A percentile compares a stretch with the other conserved stretches of the same genome.
Conservation (phyloP, 2,888 invertebrate species). For the Drosophila flavopinicola region DNA sequence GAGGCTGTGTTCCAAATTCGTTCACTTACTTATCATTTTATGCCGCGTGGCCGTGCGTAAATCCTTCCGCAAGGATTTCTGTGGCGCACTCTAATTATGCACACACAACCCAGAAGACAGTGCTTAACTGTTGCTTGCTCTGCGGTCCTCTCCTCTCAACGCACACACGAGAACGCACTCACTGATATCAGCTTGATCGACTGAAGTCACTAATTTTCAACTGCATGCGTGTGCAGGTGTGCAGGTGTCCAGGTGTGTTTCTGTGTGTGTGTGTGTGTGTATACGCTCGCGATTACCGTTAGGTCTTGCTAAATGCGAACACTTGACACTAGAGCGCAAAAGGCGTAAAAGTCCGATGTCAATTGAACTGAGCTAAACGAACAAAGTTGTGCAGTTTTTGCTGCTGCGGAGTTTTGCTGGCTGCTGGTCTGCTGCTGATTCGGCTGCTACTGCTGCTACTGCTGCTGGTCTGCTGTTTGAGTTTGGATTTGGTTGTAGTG, state of each 20-base stretch:
- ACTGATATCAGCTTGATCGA: constrained; percentile 10
- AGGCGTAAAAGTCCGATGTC: not conserved
- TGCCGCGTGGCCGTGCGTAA: constrained; percentile 71
- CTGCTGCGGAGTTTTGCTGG: constrained; percentile 6
- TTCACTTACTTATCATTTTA: constrained; percentile 79
- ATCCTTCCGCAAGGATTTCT: constrained; percentile 69
- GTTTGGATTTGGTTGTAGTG: constrained; percentile 13
- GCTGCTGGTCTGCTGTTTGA: constrained; percentile 14
- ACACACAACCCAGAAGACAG: constrained; percentile 24
- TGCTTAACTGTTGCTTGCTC: constrained; percentile 36
- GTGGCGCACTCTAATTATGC: constrained; percentile 48
- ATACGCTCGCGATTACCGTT: not conserved
- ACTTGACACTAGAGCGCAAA: constrained; percentile 12
- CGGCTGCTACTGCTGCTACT: not conserved
- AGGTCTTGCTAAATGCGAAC: constrained; percentile 1
- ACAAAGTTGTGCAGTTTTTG: constrained; percentile 20
- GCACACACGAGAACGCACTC: not conserved
- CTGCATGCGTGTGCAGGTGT: not conserved
- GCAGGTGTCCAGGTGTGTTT: no score
- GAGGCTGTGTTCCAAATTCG: constrained; percentile 3
- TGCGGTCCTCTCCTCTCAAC: not conserved
- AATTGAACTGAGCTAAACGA: constrained; percentile 12
- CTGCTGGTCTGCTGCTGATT: not conserved
- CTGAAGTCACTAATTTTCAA: not conserved
- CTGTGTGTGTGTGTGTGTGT: no score